Conservation (phyloP, 1,140 invertebrate species). For the Tetragnatha versicolor region DNA sequence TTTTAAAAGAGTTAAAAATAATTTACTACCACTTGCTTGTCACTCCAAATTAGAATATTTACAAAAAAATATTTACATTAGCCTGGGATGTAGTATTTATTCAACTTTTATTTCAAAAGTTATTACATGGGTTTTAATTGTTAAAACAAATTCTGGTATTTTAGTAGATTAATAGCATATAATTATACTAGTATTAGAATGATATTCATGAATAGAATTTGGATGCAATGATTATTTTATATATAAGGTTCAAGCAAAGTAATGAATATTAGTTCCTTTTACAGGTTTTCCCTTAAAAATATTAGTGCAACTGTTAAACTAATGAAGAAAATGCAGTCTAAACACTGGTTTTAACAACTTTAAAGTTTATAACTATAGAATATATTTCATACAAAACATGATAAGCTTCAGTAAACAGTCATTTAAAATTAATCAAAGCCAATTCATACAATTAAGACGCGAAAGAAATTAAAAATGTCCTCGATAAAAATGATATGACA, state of each 20-base stretch:
- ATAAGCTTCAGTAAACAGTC: slow-evolving; percentile 43
- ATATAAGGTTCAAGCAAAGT: no score
- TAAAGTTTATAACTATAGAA: slow-evolving; percentile 52
- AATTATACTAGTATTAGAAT: no score
- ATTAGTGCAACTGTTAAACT: slow-evolving; percentile 12
- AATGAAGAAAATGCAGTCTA: slow-evolving; percentile 36
- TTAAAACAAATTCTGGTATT: no score
- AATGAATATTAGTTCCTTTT: neutral
- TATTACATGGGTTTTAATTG: no score
- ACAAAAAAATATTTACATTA: no score
- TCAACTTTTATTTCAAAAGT: no score
- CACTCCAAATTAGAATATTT: no score
- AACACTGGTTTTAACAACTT: slow-evolving; percentile 42
- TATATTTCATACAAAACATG: slow-evolving; percentile 43
- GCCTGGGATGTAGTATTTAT: no score
- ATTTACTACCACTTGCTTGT: no score
- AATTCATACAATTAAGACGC: slow-evolving; percentile 13
- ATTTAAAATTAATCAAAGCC: slow-evolving; percentile 34
- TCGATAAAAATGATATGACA: slow-evolving; percentile 37
- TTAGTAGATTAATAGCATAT: no score
- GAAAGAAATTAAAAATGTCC: slow-evolving; percentile 8
- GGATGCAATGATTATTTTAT: no score
- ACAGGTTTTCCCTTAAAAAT: neutral
- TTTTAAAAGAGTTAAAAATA: neutral
- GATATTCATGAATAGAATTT: no score